These are phyloP conservation scores for Spizaetus ornatus DNA, from an alignment of 2,113 vertebrate species.

Conservation along the genomic window DNA sequence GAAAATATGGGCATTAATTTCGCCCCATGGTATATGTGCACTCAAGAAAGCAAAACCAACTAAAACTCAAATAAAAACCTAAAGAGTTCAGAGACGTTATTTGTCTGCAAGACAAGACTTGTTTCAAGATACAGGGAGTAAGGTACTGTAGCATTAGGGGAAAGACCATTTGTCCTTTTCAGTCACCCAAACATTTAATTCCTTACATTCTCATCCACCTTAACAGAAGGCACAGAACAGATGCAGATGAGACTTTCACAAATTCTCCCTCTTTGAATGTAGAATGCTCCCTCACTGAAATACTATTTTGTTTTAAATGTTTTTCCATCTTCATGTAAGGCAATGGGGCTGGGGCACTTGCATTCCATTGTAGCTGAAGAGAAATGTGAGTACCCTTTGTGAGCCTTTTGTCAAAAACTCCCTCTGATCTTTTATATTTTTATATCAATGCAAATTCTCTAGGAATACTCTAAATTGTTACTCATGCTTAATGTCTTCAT, in stretches of 20 bases:
- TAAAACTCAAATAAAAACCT: not conserved
- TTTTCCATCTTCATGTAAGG: not conserved
- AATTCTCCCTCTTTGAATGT: not conserved
- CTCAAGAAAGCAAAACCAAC: not conserved
- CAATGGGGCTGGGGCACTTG: not conserved
- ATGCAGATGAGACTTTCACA: not conserved
- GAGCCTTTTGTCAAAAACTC: not conserved
- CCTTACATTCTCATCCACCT: slow-evolving; percentile 16
- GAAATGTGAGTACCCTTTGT: not conserved
- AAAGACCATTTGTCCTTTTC: not conserved
- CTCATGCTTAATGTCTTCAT: not conserved
- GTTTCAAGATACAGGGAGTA: not conserved
- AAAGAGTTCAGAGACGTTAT: not conserved
- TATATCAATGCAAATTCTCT: not conserved
- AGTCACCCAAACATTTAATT: slow-evolving; percentile 32
- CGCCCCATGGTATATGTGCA: not conserved
- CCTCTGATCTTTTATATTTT: not conserved
- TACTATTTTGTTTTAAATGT: not conserved
- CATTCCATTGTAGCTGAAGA: not conserved
- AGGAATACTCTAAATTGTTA: not conserved
- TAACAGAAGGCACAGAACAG: slow-evolving; percentile 10
- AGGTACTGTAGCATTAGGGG: not conserved
- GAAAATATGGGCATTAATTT: not conserved
- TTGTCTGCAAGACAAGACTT: not conserved
- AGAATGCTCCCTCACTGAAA: not conserved